A percentile compares a stretch with the other conserved stretches of the same genome.
Evolutionary conservation across 2,113 vertebrate genomes (phyloP).

Genomic region (Rhinopithecus roxellana): DNA sequence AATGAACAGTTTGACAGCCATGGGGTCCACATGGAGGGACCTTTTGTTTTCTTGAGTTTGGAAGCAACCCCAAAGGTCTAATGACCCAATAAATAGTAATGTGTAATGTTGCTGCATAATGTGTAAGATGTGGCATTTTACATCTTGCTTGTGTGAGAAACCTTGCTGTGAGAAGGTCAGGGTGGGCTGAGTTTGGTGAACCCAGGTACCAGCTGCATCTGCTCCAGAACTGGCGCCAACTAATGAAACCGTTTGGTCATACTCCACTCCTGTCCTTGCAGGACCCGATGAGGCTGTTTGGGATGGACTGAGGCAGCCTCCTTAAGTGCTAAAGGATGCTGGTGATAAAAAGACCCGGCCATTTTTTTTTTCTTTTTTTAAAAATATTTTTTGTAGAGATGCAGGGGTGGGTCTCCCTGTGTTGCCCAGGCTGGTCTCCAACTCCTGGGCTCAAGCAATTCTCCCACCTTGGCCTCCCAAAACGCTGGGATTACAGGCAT

Average conservation of each 20-base stretch:
- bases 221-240: not conserved
- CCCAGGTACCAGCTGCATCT: not conserved
- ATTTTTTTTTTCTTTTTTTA: no score
- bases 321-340: not conserved
- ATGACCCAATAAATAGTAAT: not conserved
- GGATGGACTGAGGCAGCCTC: not conserved
- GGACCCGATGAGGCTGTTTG: fast-evolving
- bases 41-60: not conserved
- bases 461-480: no score
- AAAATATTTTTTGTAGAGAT: no score
- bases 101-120: not conserved
- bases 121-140: not conserved
- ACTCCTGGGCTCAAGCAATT: no score
- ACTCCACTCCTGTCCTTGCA: not conserved
- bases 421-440: no score
- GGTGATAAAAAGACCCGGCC: not conserved
- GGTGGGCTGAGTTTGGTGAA: not conserved
- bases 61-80: not conserved
- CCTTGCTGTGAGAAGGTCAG: not conserved
- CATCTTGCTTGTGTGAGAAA: not conserved
- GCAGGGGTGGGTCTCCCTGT: no score
- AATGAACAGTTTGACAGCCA: not conserved
- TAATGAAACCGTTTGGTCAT: not conserved
- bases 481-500: no score
- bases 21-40: not conserved